Evolutionary conservation across 2,113 vertebrate species (phyloP), one percentile per base, ranked within the genome.

Genomic region (Lepidothrix coronata): DNA sequence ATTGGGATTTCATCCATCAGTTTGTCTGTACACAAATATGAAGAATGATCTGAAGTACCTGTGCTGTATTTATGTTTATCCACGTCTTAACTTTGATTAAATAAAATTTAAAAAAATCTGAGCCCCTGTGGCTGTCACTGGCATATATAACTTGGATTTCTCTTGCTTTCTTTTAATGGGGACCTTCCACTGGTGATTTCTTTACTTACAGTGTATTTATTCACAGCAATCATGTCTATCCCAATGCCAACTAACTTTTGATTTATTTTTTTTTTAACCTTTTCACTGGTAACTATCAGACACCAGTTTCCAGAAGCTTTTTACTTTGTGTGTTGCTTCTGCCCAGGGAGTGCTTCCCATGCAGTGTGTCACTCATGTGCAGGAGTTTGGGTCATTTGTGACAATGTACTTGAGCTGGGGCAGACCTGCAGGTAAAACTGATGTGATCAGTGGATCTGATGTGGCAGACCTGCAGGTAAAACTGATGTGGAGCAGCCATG

Each of bases 31-130:
- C 93, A 97, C 97, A 96, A 97, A 97, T 97, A 97, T 97, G 97
- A 98, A 98, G 98, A 98, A 98, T 98, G 97, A 98, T 96, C 97
- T 97, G 98, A 98, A 98, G 97, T 98, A 97, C 96, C 97, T 97
- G 97, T 98, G 98, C 97, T 98, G 98, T 98, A 98, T 98, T 98
- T 98, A 98, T 98, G 98, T 98, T 98, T 98, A 98, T 98, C 88
- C 98, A 98, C 83, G 95, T 98, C 97, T 98, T 97, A 98, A 97
- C 97, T 98, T 98, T 98, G 98, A 98, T 98, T 98, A 98, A 98
- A 98, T 98, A 98, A 98, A 98, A 97, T 94, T 68, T 20, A 59
- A 86, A 97, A 97, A 96, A 92, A 93, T 73, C 12, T 0, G 33
- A 89, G 92, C 91, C 88, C 77, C 65, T 39, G 76, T 79, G 92